Conservation (phyloP, 1,140 invertebrate species). For the Trypoxylus dichotomus region DNA sequence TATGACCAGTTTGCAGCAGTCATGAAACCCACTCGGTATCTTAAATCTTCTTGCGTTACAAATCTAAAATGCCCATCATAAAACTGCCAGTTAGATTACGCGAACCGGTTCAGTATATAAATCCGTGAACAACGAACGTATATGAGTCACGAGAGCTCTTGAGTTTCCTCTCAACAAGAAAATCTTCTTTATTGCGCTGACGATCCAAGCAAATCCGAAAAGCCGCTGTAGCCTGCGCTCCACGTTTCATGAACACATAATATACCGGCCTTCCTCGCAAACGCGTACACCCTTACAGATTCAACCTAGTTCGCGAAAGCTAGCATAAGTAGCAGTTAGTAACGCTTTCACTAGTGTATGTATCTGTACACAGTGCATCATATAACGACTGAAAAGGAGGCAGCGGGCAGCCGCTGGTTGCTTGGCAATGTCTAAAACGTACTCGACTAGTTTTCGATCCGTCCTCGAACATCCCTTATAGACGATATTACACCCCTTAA, state of each 20-base stretch:
- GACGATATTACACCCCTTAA: conserved; percentile 45
- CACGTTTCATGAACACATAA: conserved; percentile 37
- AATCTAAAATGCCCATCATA: background rate
- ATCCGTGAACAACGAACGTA: conserved; percentile 47
- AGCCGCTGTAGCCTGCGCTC: conserved; percentile 35
- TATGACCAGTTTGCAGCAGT: too few relatives aligned
- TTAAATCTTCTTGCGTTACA: background rate
- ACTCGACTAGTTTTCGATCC: background rate
- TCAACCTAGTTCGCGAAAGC: background rate
- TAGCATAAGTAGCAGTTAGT: background rate
- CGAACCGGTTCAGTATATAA: conserved; percentile 42
- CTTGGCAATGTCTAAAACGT: conserved; percentile 44
- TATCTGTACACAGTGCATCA: background rate
- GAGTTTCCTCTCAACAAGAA: conserved; percentile 52
- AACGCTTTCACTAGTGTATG: background rate
- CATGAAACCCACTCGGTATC: background rate
- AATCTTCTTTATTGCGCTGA: conserved; percentile 54
- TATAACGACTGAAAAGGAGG: background rate
- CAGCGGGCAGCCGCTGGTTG: conserved; percentile 36
- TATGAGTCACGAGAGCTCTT: conserved; percentile 48
- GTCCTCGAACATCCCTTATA: conserved; percentile 1
- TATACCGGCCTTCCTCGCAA: background rate
- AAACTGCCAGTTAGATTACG: background rate
- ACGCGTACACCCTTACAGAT: background rate
- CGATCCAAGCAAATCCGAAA: conserved; percentile 52